Conservation (phyloP, 2,797 vertebrate species). For the Poecilia gillii region DNA sequence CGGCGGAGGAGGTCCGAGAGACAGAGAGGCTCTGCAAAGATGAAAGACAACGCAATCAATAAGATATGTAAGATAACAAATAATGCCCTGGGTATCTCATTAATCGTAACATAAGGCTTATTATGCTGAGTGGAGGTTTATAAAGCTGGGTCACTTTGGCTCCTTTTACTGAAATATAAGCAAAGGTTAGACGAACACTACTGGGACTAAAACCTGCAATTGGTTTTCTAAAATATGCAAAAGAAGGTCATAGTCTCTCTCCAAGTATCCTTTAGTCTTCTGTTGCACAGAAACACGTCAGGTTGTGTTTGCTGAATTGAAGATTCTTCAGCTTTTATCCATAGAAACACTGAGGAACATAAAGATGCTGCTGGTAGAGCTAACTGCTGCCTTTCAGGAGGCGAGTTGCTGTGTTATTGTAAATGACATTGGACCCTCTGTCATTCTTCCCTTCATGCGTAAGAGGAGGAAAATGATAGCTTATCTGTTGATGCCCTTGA, state of each 20-base stretch:
- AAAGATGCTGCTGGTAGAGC: constrained; percentile 5
- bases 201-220: constrained; percentile 60
- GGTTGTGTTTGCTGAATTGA: not conserved
- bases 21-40: constrained; percentile 61
- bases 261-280: constrained; percentile 34
- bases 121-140: constrained; percentile 82
- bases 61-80: constrained; percentile 87
- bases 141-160: constrained; percentile 81
- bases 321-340: not conserved
- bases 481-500: constrained; percentile 84
- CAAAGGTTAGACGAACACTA: constrained; percentile 66
- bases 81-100: constrained; percentile 85
- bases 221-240: constrained; percentile 64
- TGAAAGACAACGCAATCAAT: constrained; percentile 86
- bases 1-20: constrained; percentile 39
- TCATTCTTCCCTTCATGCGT: constrained; percentile 76
- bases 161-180: constrained; percentile 80
- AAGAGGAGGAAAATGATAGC: constrained; percentile 81
- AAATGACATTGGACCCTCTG: constrained; percentile 78
- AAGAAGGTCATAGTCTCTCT: constrained; percentile 59
- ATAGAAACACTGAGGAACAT: constrained; percentile 3
- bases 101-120: constrained; percentile 80
- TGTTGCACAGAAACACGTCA: constrained; percentile 23
- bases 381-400: constrained; percentile 24
- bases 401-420: constrained; percentile 66